Base-by-base conservation (phyloP, 2,888 invertebrate species). In the Nymphalis polychloros region DNA sequence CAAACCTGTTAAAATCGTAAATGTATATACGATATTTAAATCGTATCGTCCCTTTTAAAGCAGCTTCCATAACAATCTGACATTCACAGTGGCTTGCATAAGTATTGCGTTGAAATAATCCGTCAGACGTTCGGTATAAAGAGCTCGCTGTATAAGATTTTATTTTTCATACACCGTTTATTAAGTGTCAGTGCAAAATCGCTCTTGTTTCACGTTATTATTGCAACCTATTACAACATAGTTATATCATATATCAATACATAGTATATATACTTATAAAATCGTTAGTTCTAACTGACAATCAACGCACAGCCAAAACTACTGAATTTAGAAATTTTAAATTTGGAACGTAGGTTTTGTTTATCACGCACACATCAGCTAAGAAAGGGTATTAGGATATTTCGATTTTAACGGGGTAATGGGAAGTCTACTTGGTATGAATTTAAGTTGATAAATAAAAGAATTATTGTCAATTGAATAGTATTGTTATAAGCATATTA, bases 1-100 rank as follows among this genome's bases (percentile, higher is more conserved):
- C 13, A 41, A 41, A 41, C 7, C 41, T 41, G 41, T 19, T 20
- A 50, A 16, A 53, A 16, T 3, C 4, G 4, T 23, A 27, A 27
- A 53, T 27, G 23, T 6, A 6, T 5, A 53, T 16, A 53, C 27
- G 53, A 53, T 27, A 53, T 55, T 31, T 52, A 53, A 8, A 23
- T 46, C 59, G 63, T 64, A 23, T 71, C 71, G 71, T 49, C 2
- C 19, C 8, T 27, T 64, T 17, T 61, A 52, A 64, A 50, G 17
- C 47, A 20, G 57, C 61, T 27, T 63, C 55, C 61, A 50, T 53
- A 66, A 63, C 61, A 53, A 69, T 62, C 65, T 69, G 72, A 68
- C 67, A 72, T 72, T 72, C 72, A 67, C 66, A 64, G 72, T 70
- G 69, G 63, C 62, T 69, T 73, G 72, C 74, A 72, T 72, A 73